Evolutionary conservation across 1,140 invertebrate genomes (phyloP), one percentile per base, ranked within the genome.

Genomic region (Mamestra configurata): DNA sequence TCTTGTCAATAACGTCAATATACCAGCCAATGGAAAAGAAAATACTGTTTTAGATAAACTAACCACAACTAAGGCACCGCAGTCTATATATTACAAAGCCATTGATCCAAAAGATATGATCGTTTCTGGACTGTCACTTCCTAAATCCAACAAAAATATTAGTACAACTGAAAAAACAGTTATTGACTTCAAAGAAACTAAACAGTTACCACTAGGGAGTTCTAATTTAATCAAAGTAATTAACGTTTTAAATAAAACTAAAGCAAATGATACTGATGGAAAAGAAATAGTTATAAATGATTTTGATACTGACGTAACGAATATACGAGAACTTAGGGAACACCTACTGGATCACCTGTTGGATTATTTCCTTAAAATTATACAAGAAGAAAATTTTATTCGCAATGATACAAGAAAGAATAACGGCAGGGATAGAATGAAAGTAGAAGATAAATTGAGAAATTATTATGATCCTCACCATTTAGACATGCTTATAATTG

Each of bases 351-450:
- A 71, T 20, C 68, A 71, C 31, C 18, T 71, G 6, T 20, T 71
- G 11, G 68, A 71, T 18, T 71, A 71, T 20, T 71, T 71, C 27
- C 1, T 71, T 4, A 71, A 71, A 15, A 71, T 71, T 10, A 20
- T 71, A 2, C 20, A 35, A 35, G 49, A 71, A 11, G 46, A 53
- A 35, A 20, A 66, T 22, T 11, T 6, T 11, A 13, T 31, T 18
- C 46, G 15, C 0, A 35, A 31, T 35, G 4, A 18, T 18, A 53
- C 49, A 0, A 53, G 43, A 31, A 71, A 68, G 8, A 68, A 31
- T 1, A 53, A 70, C 7, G 20, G 15, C 4, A 20, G 53, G 10
- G 68, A 71, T 15, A 1, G 15, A 5, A 71, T 71, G 15, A 35
- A 31, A 35, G 8, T 71, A 0, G 68, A 71, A 35, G 49, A 71